A percentile compares a stretch with the other conserved stretches of the same genome.
Evolutionary conservation across 92 coral and sea anemone species (phyloP).

Genomic region (Montipora capitata): DNA sequence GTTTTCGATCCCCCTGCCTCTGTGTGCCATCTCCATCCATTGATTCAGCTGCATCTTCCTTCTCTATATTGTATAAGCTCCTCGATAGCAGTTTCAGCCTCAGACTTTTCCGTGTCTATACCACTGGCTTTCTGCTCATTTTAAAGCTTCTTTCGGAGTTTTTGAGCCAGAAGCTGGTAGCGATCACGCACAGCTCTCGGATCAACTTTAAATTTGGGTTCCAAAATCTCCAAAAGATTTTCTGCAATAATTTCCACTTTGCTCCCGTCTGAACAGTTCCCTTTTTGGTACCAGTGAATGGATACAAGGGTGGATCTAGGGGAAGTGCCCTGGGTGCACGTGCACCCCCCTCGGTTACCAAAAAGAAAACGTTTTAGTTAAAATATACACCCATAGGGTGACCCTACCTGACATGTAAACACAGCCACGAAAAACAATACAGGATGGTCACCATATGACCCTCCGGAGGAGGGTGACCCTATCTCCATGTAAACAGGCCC

Average conservation of each 20-base stretch:
- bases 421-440: too few species aligned
- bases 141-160: conserved; percentile 15
- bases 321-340: too few species aligned
- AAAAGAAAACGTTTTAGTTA: too few species aligned
- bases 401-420: too few species aligned
- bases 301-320: background rate
- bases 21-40: background rate
- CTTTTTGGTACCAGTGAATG: conserved; percentile 64
- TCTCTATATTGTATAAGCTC: conserved; percentile 31
- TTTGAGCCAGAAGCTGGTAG: conserved; percentile 27
- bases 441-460: too few species aligned
- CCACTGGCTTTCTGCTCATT: conserved; percentile 70
- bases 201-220: conserved; percentile 62
- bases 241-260: conserved; percentile 62
- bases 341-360: too few species aligned
- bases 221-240: conserved; percentile 21
- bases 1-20: background rate
- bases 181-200: conserved; percentile 71
- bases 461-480: too few species aligned
- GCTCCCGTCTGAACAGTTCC: conserved; percentile 47
- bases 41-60: conserved; percentile 16
- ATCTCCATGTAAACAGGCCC: too few species aligned
- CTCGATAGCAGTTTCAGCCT: conserved; percentile 63
- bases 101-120: conserved; percentile 63
- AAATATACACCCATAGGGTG: too few species aligned